These are phyloP conservation scores for Chascanopsetta lugubris DNA, from an alignment of 2,113 vertebrate genomes.

Conservation along the genomic window DNA sequence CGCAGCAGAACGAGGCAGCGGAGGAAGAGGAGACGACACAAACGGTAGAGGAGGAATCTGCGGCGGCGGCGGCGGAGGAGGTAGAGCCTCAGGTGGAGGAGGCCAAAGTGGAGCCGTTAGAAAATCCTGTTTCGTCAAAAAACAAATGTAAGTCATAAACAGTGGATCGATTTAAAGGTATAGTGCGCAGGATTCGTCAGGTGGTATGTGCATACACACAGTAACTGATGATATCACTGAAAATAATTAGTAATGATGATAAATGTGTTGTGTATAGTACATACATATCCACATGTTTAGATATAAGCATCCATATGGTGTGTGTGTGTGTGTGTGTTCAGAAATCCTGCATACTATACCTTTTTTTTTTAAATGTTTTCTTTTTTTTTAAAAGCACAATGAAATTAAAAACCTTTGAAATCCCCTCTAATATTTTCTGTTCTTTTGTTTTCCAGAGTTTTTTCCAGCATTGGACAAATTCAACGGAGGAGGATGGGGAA, in stretches of 20 bases:
- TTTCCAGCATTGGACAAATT: conserved; percentile 31
- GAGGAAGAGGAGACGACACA: conserved; percentile 9
- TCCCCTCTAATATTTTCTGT: background rate
- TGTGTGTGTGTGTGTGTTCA: too few species aligned
- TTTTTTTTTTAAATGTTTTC: too few species aligned
- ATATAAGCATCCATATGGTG: too few species aligned
- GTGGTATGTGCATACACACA: too few species aligned
- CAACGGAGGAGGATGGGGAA: conserved; percentile 42
- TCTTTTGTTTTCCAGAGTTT: conserved; percentile 50
- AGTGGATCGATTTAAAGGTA: too few species aligned
- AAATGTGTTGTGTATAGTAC: too few species aligned
- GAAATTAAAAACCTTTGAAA: background rate
- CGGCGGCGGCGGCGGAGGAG: background rate
- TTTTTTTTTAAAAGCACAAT: background rate
- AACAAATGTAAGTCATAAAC: conserved; percentile 56
- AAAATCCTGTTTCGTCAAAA: conserved; percentile 39
- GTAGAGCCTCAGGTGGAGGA: background rate
- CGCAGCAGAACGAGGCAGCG: background rate
- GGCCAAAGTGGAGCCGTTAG: conserved; percentile 6
- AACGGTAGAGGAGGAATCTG: conserved; percentile 1
- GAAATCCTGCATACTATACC: too few species aligned
- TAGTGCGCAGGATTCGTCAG: too few species aligned
- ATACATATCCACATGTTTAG: too few species aligned
- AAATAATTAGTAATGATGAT: too few species aligned
- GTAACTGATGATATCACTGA: too few species aligned